phyloP scores from a whole-genome alignment of 2,888 invertebrate genomes.

The Orchesellides sinensis region DNA sequence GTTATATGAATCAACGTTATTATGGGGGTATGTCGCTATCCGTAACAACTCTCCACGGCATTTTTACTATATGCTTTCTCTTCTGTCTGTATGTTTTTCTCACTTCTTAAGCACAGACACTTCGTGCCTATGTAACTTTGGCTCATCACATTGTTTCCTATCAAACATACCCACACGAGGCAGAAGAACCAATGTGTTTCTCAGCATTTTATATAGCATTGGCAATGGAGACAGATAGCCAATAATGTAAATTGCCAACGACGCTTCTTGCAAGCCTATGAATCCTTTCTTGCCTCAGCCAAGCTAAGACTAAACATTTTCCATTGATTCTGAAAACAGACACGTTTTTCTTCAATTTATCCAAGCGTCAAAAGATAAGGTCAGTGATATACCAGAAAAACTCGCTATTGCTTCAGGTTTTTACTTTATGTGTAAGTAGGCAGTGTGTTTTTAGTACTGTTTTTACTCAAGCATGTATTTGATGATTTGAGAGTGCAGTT shows the following conservation, averaged over 20 bases:
- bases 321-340: constrained; percentile 65
- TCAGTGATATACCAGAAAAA: constrained; percentile 54
- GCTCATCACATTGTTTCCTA: constrained; percentile 8
- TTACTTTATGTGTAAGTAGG: constrained; percentile 9
- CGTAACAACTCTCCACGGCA: background rate
- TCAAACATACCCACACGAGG: too few species aligned
- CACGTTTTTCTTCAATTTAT: constrained; percentile 67
- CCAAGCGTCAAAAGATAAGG: constrained; percentile 67
- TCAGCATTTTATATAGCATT: constrained; percentile 36
- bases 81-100: constrained; percentile 17
- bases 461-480: constrained; percentile 57
- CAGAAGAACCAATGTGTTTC: constrained; percentile 11
- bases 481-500: constrained; percentile 67
- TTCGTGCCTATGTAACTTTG: too few species aligned
- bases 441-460: constrained; percentile 17
- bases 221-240: constrained; percentile 66
- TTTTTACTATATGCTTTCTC: constrained; percentile 12
- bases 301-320: constrained; percentile 45
- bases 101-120: background rate
- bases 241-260: constrained; percentile 66
- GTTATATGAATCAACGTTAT: constrained; percentile 45
- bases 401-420: constrained; percentile 14
- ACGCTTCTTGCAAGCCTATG: constrained; percentile 61
- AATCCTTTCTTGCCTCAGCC: constrained; percentile 35
- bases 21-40: constrained; percentile 25